Evolutionary conservation across 2,797 vertebrate genomes (phyloP), one percentile per base, ranked within the genome.

Genomic region (Rhinatrema bivittatum): DNA sequence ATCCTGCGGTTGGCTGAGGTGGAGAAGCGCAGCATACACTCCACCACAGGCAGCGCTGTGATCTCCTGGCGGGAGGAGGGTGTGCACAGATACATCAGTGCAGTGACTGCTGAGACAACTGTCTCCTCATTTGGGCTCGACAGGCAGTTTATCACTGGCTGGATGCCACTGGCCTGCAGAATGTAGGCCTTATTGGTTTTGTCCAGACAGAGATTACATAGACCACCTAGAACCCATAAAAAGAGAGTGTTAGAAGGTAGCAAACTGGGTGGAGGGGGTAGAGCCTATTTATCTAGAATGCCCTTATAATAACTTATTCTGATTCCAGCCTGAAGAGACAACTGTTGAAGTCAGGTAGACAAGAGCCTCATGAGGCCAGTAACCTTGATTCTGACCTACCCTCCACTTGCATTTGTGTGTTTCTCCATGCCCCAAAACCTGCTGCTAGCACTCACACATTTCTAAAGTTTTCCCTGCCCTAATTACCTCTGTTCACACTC

Each of bases 21-120:
- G 1, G 93, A 93, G 74, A 99, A 96, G 27, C 94, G 92, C 39
- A 97, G 70, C 93, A 98, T 96, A 78, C 95, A 97, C 67, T 98
- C 91, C 28, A 97, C 71, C 39, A 98, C 78, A 0, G 87, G 81
- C 1, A 74, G 68, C 1, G 73, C 61, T 0, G 78, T 66, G 52
- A 87, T 76, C 10, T 82, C 76, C 9, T 49, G 1, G 22, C 62
- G 62, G 0, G 86, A 65, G 5, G 61, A 59, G 0, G 78, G 38
- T 0, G 83, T 81, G 0, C 62, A 70, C 45, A 99, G 80, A 78
- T 89, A 93, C 84, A 91, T 91, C 22, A 99, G 81, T 0, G 89
- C 78, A 0, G 89, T 91, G 53, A 97, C 76, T 1, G 93, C 92
- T 0, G 96, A 99, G 37, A 98, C 62, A 19, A 98, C 88, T 0